Conservation (phyloP, 2,113 vertebrate species). For the Elephas maximus region DNA sequence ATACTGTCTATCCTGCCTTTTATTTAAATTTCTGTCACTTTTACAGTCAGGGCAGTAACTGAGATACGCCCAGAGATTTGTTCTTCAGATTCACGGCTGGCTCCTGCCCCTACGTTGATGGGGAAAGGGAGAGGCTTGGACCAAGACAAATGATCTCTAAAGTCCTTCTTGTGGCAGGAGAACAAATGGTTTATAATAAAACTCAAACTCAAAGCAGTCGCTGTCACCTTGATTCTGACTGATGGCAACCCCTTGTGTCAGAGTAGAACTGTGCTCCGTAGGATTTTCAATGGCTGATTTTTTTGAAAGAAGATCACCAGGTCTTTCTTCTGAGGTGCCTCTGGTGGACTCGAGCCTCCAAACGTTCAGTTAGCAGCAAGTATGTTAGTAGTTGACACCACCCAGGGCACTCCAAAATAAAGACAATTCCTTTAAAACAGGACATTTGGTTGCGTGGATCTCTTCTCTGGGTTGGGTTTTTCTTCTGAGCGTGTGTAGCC, state of each 20-base stretch:
- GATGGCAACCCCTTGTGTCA: not conserved
- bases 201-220: not conserved
- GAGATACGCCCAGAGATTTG: not conserved
- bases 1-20: not conserved
- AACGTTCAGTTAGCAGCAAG: not conserved
- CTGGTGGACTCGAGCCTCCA: not conserved
- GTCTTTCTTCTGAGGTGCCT: not conserved
- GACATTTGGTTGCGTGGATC: not conserved
- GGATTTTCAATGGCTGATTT: not conserved
- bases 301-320: not conserved
- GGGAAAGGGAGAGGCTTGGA: not conserved
- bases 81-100: not conserved
- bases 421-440: not conserved
- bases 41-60: not conserved
- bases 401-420: not conserved
- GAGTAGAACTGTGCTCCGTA: not conserved
- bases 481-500: not conserved
- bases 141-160: not conserved
- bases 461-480: not conserved
- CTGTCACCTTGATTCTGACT: not conserved
- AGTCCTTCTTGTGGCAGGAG: not conserved
- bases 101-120: not conserved
- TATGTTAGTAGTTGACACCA: not conserved
- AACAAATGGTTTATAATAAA: not conserved
- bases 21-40: not conserved